These are phyloP conservation scores for Aethes cnicana DNA, from an alignment of 2,888 invertebrate genomes.

Conservation along the genomic window DNA sequence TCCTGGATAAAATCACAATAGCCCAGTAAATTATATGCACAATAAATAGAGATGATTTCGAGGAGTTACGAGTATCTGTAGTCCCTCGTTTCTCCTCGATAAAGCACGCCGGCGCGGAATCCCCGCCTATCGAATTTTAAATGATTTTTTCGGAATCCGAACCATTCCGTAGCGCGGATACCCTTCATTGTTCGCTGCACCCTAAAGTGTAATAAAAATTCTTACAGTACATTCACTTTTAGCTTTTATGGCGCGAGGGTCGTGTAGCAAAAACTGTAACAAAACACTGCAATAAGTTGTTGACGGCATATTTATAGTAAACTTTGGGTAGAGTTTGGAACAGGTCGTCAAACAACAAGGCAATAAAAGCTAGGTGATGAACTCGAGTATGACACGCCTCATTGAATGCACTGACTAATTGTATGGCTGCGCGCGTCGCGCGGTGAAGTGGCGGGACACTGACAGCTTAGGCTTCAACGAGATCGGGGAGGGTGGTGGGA, in stretches of 20 bases:
- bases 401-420: not conserved
- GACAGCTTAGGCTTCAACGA: too few species aligned
- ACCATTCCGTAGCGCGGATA: slow-evolving; percentile 7
- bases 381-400: not conserved
- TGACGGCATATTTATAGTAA: slow-evolving; percentile 15
- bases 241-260: slow-evolving; percentile 17
- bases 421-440: not conserved
- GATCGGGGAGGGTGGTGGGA: too few species aligned
- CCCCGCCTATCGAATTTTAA: slow-evolving; percentile 19
- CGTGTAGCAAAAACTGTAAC: slow-evolving; percentile 24
- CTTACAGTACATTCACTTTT: slow-evolving; percentile 30
- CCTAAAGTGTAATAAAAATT: slow-evolving; percentile 30
- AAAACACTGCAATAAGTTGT: slow-evolving; percentile 27
- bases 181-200: slow-evolving; percentile 29
- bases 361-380: not conserved
- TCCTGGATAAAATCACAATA: too few species aligned
- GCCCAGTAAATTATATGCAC: too few species aligned
- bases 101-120: slow-evolving; percentile 18
- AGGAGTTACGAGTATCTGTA: too few species aligned
- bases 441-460: too few species aligned
- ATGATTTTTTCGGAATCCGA: slow-evolving; percentile 26
- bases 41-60: too few species aligned
- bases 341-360: not conserved
- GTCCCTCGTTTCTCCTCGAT: slow-evolving; percentile 32
- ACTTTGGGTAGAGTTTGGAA: not conserved